phyloP scores from a whole-genome alignment of 2,113 vertebrate species.

The Tragelaphus strepsiceros region DNA sequence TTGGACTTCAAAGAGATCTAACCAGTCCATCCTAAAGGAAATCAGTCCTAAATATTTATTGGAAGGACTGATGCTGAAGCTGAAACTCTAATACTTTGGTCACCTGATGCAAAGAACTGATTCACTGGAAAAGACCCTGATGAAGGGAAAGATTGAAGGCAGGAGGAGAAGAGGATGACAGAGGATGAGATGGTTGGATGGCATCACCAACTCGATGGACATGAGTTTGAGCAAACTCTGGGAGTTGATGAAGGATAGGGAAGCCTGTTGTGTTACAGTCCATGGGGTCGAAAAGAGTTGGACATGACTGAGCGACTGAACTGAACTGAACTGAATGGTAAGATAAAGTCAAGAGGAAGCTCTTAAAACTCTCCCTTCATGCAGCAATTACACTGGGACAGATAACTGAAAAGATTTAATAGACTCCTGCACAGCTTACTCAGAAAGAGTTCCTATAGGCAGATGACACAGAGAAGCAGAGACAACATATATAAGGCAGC shows the following conservation, averaged over 20 bases:
- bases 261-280: background rate
- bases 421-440: background rate
- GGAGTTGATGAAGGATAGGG: too few relatives aligned
- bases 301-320: background rate
- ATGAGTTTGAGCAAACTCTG: background rate
- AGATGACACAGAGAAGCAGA: background rate
- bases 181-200: background rate
- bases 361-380: background rate
- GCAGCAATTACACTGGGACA: background rate
- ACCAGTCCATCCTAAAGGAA: background rate
- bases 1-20: background rate
- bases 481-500: background rate
- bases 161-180: background rate
- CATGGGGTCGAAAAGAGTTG: background rate
- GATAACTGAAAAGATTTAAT: background rate
- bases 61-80: background rate
- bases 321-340: background rate
- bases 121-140: background rate
- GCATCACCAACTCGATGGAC: background rate
- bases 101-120: background rate
- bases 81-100: background rate
- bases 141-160: background rate
- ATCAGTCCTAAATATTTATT: background rate
- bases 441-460: background rate
- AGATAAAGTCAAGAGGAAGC: background rate